Evolutionary conservation across 2,797 vertebrate species (phyloP).

Genomic region (Gila robusta): DNA sequence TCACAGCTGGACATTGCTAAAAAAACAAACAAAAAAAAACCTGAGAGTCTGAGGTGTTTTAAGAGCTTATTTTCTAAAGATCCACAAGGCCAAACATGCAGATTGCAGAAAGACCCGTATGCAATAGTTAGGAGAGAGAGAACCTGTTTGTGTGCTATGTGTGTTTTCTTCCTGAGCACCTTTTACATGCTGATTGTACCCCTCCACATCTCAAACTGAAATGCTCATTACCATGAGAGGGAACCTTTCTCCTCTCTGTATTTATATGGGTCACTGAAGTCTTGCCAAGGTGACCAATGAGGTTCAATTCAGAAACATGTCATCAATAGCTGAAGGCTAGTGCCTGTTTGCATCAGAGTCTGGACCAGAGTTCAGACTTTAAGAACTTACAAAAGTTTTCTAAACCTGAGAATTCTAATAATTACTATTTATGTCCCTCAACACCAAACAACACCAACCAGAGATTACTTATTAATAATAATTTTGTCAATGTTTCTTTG

Average conservation of each 20-base stretch:
- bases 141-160: background rate
- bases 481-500: background rate
- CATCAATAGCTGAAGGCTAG: constrained; percentile 48
- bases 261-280: constrained; percentile 62
- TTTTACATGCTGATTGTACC: constrained; percentile 41
- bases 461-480: background rate
- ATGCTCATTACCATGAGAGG: constrained; percentile 57
- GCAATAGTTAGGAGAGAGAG: background rate
- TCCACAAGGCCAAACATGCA: background rate
- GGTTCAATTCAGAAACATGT: constrained; percentile 40
- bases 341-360: constrained; percentile 27
- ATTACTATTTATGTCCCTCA: constrained; percentile 17
- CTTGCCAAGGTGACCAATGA: constrained; percentile 51
- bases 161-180: background rate
- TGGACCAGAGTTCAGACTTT: constrained; percentile 48
- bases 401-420: constrained; percentile 8
- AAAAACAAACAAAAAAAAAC: background rate
- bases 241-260: constrained; percentile 52
- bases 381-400: constrained; percentile 49
- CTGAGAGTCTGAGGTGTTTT: background rate
- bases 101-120: background rate
- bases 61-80: background rate
- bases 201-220: constrained; percentile 39
- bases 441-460: too few relatives aligned
- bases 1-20: background rate